A percentile compares a stretch with the other conserved stretches of the same genome.
These are phyloP conservation scores for Thyatira batis DNA, from an alignment of 2,888 invertebrate species.

Conservation along the genomic window DNA sequence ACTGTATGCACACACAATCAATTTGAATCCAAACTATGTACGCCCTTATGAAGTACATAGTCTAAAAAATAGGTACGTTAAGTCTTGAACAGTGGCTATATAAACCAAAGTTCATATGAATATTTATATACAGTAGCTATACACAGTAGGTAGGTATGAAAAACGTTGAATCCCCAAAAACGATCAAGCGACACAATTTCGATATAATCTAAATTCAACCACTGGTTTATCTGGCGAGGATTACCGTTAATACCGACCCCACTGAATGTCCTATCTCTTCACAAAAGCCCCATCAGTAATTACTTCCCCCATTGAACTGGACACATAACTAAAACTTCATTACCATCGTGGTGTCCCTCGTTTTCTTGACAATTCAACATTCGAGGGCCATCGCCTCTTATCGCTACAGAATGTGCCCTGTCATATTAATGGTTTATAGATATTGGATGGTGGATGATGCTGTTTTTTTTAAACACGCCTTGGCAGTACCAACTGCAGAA, in stretches of 20 bases:
- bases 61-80: too few species aligned
- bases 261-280: slow-evolving; percentile 50
- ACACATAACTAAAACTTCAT: slow-evolving; percentile 57
- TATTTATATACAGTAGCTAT: too few species aligned
- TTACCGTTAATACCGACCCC: slow-evolving; percentile 23
- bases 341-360: slow-evolving; percentile 40
- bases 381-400: slow-evolving; percentile 38
- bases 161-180: too few species aligned
- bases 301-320: slow-evolving; percentile 49
- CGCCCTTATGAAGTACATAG: too few species aligned
- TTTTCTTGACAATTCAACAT: slow-evolving; percentile 40
- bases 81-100: too few species aligned
- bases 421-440: slow-evolving; percentile 43
- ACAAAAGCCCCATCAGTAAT: slow-evolving; percentile 64
- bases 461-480: background rate
- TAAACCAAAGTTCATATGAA: too few species aligned
- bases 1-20: too few species aligned
- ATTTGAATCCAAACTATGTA: too few species aligned
- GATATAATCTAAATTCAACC: slow-evolving; percentile 12
- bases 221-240: slow-evolving; percentile 23
- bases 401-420: slow-evolving; percentile 48
- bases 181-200: too few species aligned
- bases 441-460: background rate
- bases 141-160: too few species aligned
- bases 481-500: too few species aligned